Percentiles rank a stretch among this genome's conserved stretches.
These are phyloP conservation scores for Rhombomys opimus DNA, from an alignment of 2,113 vertebrate species.

Conservation along the genomic window DNA sequence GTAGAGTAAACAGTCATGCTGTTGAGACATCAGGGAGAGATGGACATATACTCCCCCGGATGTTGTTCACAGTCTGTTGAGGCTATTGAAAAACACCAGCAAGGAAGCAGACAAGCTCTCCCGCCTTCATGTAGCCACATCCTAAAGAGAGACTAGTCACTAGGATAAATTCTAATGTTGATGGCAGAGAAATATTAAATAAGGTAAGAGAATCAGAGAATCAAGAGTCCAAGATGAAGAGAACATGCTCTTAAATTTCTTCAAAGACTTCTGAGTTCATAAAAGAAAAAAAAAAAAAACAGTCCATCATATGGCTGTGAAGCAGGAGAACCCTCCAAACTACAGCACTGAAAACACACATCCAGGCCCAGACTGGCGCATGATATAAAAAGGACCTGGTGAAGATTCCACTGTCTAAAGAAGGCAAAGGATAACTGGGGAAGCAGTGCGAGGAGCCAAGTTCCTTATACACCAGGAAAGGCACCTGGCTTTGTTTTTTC, in stretches of 20 bases:
- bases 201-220: not conserved
- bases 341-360: not conserved
- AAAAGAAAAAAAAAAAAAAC: not conserved
- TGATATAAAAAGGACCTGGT: not conserved
- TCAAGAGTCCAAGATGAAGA: not conserved
- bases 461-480: not conserved
- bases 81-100: not conserved
- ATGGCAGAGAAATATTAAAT: not conserved
- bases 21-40: not conserved
- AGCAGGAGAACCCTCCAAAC: not conserved
- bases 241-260: not conserved
- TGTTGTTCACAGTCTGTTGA: not conserved
- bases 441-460: not conserved
- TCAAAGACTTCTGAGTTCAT: not conserved
- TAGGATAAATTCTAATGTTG: not conserved
- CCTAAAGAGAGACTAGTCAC: not conserved
- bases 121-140: not conserved
- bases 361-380: not conserved
- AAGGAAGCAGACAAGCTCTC: not conserved
- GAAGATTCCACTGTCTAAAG: not conserved
- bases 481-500: not conserved
- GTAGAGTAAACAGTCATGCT: not conserved
- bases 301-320: not conserved
- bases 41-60: not conserved
- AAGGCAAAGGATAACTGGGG: not conserved